Evolutionary conservation across 2,113 vertebrate species (phyloP), one percentile per base, ranked within the genome.

Genomic region (Bambusicola thoracicus): DNA sequence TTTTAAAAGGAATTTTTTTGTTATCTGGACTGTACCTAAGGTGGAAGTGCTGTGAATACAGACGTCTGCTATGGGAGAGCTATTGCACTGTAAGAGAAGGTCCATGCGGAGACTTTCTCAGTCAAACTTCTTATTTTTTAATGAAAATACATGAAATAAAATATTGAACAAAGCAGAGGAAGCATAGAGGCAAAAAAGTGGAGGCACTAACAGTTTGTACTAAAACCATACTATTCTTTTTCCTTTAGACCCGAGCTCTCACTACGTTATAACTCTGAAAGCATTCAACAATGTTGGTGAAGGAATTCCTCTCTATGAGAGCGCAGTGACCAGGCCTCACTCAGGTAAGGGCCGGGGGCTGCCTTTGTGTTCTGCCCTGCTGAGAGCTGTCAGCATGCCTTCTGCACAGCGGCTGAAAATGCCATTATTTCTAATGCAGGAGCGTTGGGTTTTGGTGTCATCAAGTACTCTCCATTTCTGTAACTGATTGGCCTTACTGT

Each of bases 201-300:
- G 38, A 38, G 36, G 78, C 25, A 1, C 38, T 55, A 11, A 32
- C 5, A 43, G n/a, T 41, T 29, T 51, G 49, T 24, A 19, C 56
- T 82, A 40, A 76, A 58, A 43, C 3, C 2, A 32, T 2, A 0
- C 32, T 43, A 2, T 10, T 68, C 53, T 68, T 79, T 25, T 83
- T 85, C n/a, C 19, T 85, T 69, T 96, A 99, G 99, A 99, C 90
- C 98, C 99, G 75, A 99, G 98, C 94, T 99, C 99, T 17, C 99
- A 99, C 95, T 99, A 99, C 1, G 99, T 99, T 86, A 99, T 99
- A 93, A 99, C 99, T 25, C 97, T 99, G 96, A 99, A 99, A 94
- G 99, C 99, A 1, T 99, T 97, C 81, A 99, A 99, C 97, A 99
- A 99, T 1, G 98, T 99, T 53, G 99, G 99, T 0, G 99, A 99